phyloP scores from a whole-genome alignment of 2,888 invertebrate species.

The Yponomeuta plumbellus region DNA sequence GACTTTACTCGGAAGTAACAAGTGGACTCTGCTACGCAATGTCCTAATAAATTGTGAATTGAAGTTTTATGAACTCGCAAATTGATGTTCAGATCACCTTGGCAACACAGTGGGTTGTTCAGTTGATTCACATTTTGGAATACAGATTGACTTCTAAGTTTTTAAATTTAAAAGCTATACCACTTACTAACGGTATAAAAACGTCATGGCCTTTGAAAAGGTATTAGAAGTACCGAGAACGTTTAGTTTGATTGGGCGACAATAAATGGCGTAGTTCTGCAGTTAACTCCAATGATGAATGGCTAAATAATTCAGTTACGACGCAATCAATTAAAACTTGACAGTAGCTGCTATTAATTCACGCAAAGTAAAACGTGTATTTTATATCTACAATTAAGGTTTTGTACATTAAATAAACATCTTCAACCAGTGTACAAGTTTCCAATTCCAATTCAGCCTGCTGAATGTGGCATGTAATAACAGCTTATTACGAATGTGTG shows the following conservation, averaged over 20 bases:
- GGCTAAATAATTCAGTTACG: conserved; percentile 7
- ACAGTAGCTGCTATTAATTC: conserved; percentile 2
- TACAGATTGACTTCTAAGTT: too few relatives aligned
- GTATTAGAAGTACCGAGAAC: too few relatives aligned
- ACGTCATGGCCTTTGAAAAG: too few relatives aligned
- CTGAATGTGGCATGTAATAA: neutral
- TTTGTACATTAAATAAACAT: neutral
- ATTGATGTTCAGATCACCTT: too few relatives aligned
- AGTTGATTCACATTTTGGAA: too few relatives aligned
- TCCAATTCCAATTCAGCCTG: neutral
- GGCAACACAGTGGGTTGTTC: too few relatives aligned
- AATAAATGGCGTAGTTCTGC: neutral
- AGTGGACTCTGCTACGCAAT: too few relatives aligned
- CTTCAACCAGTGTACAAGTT: neutral
- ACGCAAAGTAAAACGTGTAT: neutral
- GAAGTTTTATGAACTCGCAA: too few relatives aligned
- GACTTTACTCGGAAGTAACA: too few relatives aligned
- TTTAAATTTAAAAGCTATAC: too few relatives aligned
- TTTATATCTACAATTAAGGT: neutral
- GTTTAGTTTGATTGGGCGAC: neutral
- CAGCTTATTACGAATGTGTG: neutral
- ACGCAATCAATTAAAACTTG: neutral
- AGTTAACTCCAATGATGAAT: conserved; percentile 11
- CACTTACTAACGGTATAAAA: too few relatives aligned
- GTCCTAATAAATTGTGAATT: too few relatives aligned